Conservation (phyloP, 2,888 invertebrate species). For the Rhogogaster chlorosoma region DNA sequence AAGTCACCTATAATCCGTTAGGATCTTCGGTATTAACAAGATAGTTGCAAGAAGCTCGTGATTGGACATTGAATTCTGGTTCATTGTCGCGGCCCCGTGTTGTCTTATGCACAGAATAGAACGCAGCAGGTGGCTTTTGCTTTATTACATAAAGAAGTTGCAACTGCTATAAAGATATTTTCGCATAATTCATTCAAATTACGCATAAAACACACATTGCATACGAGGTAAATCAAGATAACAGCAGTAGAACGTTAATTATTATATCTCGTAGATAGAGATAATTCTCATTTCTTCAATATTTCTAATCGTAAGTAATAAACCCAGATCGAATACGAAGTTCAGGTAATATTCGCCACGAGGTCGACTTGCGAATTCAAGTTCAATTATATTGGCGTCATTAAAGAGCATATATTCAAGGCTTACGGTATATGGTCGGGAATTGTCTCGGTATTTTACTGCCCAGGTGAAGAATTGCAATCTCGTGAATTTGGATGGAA, state of each 20-base stretch:
- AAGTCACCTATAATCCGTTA: not conserved
- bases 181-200: not conserved
- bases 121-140: not conserved
- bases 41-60: not conserved
- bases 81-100: not conserved
- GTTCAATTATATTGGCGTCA: not conserved
- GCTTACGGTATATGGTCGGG: not conserved
- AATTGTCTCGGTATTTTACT: not conserved
- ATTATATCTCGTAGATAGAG: not conserved
- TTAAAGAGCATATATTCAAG: not conserved
- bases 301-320: not conserved
- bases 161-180: not conserved
- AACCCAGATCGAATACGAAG: not conserved
- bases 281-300: not conserved
- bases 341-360: not conserved
- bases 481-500: not conserved
- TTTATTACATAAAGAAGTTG: not conserved
- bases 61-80: not conserved
- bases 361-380: not conserved
- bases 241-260: not conserved
- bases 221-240: conserved; percentile 18
- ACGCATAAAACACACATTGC: not conserved
- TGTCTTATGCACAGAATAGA: not conserved
- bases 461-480: not conserved
- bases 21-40: not conserved